Conservation (phyloP, 92 coral and sea anemone species). For the Diadumene lineata region DNA sequence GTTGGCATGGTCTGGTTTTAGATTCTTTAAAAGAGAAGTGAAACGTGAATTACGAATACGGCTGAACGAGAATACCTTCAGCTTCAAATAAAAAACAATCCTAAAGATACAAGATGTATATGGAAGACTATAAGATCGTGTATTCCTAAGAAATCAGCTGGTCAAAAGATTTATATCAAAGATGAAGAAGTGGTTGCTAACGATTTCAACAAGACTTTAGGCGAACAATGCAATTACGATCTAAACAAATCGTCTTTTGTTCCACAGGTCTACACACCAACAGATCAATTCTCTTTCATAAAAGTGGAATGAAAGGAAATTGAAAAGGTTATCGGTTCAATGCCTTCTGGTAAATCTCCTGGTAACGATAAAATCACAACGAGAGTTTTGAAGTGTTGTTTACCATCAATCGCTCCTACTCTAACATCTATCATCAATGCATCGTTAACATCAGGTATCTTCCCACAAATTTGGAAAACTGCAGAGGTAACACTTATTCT, state of each 20-base stretch:
- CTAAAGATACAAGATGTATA: slow-evolving; percentile 32
- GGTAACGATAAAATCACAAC: not conserved
- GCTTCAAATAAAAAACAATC: slow-evolving; percentile 9
- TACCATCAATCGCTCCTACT: not conserved
- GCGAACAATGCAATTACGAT: no score
- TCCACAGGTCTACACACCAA: no score
- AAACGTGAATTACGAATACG: slow-evolving; percentile 30
- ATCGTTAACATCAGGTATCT: not conserved
- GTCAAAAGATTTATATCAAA: no score
- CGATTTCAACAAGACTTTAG: no score
- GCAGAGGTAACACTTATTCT: not conserved
- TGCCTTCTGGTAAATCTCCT: not conserved
- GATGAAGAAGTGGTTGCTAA: no score
- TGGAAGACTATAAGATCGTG: slow-evolving; percentile 53
- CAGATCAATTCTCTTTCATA: no score
- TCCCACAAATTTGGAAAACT: not conserved
- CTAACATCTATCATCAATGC: not conserved
- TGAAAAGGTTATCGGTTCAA: no score
- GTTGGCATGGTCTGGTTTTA: slow-evolving; percentile 43
- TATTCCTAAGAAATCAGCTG: slow-evolving; percentile 44
- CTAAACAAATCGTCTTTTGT: no score
- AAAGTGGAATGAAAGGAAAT: no score
- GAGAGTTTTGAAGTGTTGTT: not conserved
- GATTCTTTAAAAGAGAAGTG: slow-evolving; percentile 30
- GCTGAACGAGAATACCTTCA: slow-evolving; percentile 37